Percentiles rank a stretch among this genome's conserved stretches.
Evolutionary conservation across 1,140 invertebrate species (phyloP).

Genomic region (Belonocnema kinseyi): DNA sequence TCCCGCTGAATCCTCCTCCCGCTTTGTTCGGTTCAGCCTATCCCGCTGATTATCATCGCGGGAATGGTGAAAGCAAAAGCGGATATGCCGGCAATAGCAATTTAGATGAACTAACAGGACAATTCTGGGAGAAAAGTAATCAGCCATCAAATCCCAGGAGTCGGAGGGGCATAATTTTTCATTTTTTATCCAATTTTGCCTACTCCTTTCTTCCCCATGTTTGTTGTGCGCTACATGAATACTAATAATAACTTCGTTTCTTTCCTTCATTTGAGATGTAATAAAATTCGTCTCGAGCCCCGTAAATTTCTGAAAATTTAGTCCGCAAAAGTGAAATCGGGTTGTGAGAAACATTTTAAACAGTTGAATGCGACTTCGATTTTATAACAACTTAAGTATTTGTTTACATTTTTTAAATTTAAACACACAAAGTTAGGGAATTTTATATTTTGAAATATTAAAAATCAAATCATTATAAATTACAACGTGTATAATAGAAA

Average conservation of each 20-base stretch:
- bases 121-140: conserved; percentile 56
- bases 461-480: too few species aligned
- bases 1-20: conserved; percentile 22
- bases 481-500: too few species aligned
- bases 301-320: neutral
- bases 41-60: conserved; percentile 52
- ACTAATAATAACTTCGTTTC: neutral
- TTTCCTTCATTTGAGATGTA: neutral
- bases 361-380: neutral
- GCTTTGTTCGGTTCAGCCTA: conserved; percentile 7
- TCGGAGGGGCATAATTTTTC: conserved; percentile 49
- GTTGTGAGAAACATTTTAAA: neutral
- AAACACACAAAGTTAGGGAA: neutral
- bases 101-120: conserved; percentile 52
- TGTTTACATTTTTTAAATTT: neutral
- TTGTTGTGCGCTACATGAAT: neutral
- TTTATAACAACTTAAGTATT: neutral
- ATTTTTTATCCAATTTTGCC: conserved; percentile 48
- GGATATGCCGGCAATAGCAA: conserved; percentile 55
- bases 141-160: conserved; percentile 50
- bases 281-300: neutral
- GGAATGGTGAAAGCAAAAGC: conserved; percentile 65
- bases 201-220: conserved; percentile 33
- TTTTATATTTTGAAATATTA: neutral
- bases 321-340: neutral